These are phyloP conservation scores for Procavia capensis DNA, from an alignment of 2,113 vertebrate genomes.

Conservation along the genomic window DNA sequence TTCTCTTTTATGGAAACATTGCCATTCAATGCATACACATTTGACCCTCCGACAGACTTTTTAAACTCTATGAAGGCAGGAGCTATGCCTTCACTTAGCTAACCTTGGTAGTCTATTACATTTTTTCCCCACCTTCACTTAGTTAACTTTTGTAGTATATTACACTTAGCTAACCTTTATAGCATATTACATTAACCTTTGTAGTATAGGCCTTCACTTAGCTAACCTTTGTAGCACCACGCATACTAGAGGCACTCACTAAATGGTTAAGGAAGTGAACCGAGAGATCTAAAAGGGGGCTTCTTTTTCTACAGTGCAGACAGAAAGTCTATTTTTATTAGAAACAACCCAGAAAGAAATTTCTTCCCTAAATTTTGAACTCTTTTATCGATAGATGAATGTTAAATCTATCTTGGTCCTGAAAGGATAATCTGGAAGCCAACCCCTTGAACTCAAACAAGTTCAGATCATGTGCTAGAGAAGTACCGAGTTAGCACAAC, in stretches of 20 bases:
- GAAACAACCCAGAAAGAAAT: not conserved
- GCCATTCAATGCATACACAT: not conserved
- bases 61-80: conserved; percentile 3
- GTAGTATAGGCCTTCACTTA: not conserved
- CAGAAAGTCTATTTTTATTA: not conserved
- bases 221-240: not conserved
- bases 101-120: not conserved
- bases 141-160: not conserved
- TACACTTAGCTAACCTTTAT: not conserved
- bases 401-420: not conserved
- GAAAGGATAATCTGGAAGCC: not conserved
- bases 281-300: not conserved
- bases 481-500: not conserved
- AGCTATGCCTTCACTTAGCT: not conserved
- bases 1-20: not conserved
- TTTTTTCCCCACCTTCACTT: too few relatives aligned
- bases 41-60: not conserved
- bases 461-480: not conserved
- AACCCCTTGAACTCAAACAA: not conserved
- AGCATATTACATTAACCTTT: not conserved
- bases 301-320: not conserved
- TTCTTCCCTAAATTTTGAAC: not conserved
- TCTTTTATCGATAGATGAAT: not conserved
- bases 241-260: not conserved
- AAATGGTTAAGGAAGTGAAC: not conserved